Conservation (phyloP, 2,113 vertebrate species). For the Centropristis striata region DNA sequence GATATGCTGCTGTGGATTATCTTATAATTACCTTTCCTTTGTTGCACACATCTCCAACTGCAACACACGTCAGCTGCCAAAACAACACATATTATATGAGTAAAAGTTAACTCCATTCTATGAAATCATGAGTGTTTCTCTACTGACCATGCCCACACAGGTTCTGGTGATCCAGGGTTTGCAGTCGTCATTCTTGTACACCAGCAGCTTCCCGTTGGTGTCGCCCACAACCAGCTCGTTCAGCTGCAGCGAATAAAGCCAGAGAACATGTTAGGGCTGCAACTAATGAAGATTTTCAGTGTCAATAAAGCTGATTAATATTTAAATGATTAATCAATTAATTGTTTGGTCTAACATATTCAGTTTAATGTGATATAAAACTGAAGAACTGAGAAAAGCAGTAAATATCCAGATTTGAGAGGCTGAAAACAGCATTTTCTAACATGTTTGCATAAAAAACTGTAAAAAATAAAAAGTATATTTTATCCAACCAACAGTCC, state of each 20-base stretch:
- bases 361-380: no score
- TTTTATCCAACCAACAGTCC: no score
- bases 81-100: constrained; percentile 16
- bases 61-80: constrained; percentile 94
- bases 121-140: not conserved
- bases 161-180: constrained; percentile 92
- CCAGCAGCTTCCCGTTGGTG: constrained; percentile 91
- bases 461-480: no score
- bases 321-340: no score
- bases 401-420: no score
- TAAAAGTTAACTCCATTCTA: not conserved
- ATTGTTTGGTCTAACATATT: no score
- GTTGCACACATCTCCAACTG: constrained; percentile 95
- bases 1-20: not conserved
- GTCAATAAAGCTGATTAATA: no score
- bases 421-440: no score
- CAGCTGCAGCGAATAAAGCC: constrained; percentile 80
- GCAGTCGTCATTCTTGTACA: constrained; percentile 95
- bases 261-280: not conserved
- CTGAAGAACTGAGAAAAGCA: no score
- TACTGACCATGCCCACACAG: no score
- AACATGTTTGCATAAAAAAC: no score
- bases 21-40: constrained; percentile 91
- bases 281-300: no score
- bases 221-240: constrained; percentile 98